These are phyloP conservation scores for Enteromius unitaeniatus DNA, from an alignment of 2,797 vertebrate species.

Conservation along the genomic window DNA sequence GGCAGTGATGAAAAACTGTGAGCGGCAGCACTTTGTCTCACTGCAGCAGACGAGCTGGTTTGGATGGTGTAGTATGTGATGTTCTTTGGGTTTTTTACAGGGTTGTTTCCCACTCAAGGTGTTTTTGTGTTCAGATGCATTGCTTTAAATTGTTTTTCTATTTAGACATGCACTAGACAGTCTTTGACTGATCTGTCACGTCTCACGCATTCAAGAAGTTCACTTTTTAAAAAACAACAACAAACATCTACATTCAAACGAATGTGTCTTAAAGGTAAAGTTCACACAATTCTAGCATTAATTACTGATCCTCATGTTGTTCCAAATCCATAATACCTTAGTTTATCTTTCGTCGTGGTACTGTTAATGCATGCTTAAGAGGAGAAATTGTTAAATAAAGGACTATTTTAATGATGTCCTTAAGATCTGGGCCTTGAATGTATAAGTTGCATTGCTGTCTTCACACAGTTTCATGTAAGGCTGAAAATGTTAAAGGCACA, in stretches of 20 bases:
- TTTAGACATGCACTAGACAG: background rate
- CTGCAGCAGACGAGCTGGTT: slow-evolving; percentile 4
- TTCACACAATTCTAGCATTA: background rate
- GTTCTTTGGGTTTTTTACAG: slow-evolving; percentile 17
- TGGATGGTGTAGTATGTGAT: slow-evolving; percentile 18
- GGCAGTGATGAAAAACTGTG: slow-evolving; percentile 55
- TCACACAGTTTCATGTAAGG: background rate
- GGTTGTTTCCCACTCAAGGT: background rate
- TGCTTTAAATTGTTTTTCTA: background rate
- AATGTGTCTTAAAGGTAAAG: background rate
- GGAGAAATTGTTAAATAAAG: too few species aligned
- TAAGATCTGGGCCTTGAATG: background rate
- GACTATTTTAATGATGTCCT: background rate
- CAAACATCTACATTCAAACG: background rate
- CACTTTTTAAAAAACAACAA: background rate
- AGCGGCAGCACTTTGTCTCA: slow-evolving; percentile 8
- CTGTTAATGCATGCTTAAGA: too few species aligned
- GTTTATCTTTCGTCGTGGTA: background rate
- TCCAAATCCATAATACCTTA: background rate
- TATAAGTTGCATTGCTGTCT: background rate
- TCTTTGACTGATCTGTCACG: background rate
- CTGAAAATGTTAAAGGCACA: background rate
- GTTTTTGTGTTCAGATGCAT: background rate
- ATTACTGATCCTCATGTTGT: background rate
- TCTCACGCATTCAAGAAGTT: background rate